These are phyloP conservation scores for Clarias batrachus DNA, from an alignment of 2,113 vertebrate species.

Conservation along the genomic window DNA sequence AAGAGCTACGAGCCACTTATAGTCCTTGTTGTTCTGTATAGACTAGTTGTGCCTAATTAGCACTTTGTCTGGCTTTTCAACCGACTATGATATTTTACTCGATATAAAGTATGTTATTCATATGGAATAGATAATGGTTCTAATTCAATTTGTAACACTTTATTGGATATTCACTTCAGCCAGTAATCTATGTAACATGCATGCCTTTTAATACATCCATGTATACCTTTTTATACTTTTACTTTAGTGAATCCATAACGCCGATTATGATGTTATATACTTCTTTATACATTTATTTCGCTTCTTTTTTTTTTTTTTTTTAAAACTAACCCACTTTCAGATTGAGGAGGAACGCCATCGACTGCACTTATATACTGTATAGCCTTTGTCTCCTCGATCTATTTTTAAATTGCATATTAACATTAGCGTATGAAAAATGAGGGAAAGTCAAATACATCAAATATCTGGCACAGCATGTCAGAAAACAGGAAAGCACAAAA, in stretches of 20 bases:
- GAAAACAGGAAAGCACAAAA: slow-evolving; percentile 54
- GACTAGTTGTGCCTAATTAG: slow-evolving; percentile 77
- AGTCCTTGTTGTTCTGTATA: slow-evolving; percentile 44
- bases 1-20: slow-evolving; percentile 30
- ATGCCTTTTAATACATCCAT: slow-evolving; percentile 65
- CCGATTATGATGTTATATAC: background rate
- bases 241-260: slow-evolving; percentile 36
- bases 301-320: no score
- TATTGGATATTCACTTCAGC: slow-evolving; percentile 38
- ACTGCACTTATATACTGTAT: background rate
- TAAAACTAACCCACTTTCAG: background rate
- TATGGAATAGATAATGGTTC: slow-evolving; percentile 42
- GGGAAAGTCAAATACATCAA: slow-evolving; percentile 16
- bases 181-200: slow-evolving; percentile 64
- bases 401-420: slow-evolving; percentile 6
- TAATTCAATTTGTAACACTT: slow-evolving; percentile 38
- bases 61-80: slow-evolving; percentile 71
- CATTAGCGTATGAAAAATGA: background rate
- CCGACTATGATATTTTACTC: slow-evolving; percentile 65
- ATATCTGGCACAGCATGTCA: slow-evolving; percentile 25
- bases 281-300: background rate
- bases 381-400: background rate
- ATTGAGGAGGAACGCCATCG: background rate
- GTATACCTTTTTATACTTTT: slow-evolving; percentile 50
- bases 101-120: slow-evolving; percentile 57